Conservation (phyloP, 2,797 vertebrate genomes). For the Thaleichthys pacificus region DNA sequence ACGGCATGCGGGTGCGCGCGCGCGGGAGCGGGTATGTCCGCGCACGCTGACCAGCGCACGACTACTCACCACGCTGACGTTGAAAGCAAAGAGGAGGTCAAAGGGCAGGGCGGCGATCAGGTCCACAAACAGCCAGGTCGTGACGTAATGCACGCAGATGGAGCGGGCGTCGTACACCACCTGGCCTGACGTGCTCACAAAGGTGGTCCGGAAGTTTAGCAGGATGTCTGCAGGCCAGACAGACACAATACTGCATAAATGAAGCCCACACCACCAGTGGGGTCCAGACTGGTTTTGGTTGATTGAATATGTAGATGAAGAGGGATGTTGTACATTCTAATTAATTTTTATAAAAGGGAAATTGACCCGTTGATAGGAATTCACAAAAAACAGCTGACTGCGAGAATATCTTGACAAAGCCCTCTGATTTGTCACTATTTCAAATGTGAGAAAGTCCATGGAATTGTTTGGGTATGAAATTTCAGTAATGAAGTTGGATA, state of each 20-base stretch:
- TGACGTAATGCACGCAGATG: constrained; percentile 97
- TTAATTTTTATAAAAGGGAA: background rate
- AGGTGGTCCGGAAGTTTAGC: constrained; percentile 96
- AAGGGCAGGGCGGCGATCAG: constrained; percentile 95
- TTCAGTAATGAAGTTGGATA: no score
- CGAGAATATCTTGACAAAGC: no score
- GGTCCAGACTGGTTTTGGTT: no score
- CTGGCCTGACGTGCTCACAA: constrained; percentile 97
- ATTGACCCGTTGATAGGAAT: background rate
- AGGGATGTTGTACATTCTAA: background rate
- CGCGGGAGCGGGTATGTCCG: no score
- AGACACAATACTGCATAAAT: background rate
- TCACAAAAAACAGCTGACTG: background rate
- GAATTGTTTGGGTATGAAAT: no score
- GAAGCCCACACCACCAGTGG: background rate
- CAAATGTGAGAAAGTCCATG: no score
- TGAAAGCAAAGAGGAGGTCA: constrained; percentile 96
- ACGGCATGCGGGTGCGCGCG: no score
- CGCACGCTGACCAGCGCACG: no score
- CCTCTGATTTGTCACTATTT: no score
- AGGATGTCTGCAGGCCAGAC: constrained; percentile 83
- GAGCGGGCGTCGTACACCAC: constrained; percentile 96
- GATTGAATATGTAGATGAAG: background rate
- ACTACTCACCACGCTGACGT: constrained; percentile 92
- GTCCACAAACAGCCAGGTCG: constrained; percentile 97